Evolutionary conservation across 2,888 invertebrate species (phyloP), one percentile per base, ranked within the genome.

Genomic region (Palloptera scutellata): DNA sequence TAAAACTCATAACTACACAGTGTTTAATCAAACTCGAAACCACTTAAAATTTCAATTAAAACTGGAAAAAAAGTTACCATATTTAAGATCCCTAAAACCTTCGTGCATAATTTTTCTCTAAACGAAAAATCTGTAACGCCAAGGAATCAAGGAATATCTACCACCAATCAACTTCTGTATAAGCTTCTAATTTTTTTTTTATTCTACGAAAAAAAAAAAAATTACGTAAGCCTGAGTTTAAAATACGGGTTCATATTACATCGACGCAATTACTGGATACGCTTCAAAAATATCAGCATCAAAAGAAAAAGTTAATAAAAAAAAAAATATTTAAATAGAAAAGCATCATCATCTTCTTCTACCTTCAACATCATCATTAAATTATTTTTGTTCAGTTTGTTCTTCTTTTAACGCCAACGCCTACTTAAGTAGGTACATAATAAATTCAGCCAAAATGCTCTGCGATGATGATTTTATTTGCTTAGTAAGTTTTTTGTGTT

Each of bases 381-480:
- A 42, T 15, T 40, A 17, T 15, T 11, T 54, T 54, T 40, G 12
- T 20, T 40, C 20, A 30, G 10, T 5, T 58, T 42, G 41, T 12
- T 15, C 13, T 15, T 20, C 51, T 52, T 58, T 19, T 65, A 60
- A 17, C 57, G 59, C 42, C 57, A 60, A 67, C 67, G 59, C 67
- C 61, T n/a, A 55, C 10, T 3, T 15, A 13, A 55, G 19, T 51
- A 48, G n/a, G n/a, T 20, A 20, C 45, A 48, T 43, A 19, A 10
- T n/a, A 41, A 45, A 48, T 51, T 0, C 64, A 48, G 48, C 15
- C 67, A 65, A 64, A 43, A 76, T 75, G 74, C 71, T 76, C 52
- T 76, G 75, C 61, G 75, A 75, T 72, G 76, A 76, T 70, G 76
- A 76, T 71, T 75, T 76, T 73, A 75, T 76, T 70, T 76, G 74